These are phyloP conservation scores for Pachyrhynchus sulphureomaculatus DNA, from an alignment of 1,140 invertebrate genomes.

Conservation along the genomic window DNA sequence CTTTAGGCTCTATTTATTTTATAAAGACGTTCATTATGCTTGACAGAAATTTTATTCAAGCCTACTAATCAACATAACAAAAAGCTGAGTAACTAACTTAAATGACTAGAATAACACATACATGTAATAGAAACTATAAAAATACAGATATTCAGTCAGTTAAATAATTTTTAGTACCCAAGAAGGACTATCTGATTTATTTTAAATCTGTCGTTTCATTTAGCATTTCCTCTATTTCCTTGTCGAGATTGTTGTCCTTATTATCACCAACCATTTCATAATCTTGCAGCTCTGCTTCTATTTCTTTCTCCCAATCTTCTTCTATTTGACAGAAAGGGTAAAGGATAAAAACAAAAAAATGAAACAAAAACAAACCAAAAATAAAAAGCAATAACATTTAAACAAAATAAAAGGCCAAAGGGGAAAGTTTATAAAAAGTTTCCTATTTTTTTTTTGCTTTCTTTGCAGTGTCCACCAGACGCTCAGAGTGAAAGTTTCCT, in stretches of 20 bases:
- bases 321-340: conserved; percentile 55
- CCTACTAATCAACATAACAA: too few species aligned
- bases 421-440: not conserved
- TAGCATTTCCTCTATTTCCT: conserved; percentile 48
- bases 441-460: not conserved
- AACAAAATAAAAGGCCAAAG: conserved; percentile 1
- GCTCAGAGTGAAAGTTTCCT: conserved; percentile 49
- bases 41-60: too few species aligned
- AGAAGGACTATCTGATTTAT: conserved; percentile 30
- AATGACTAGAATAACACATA: not conserved
- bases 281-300: conserved; percentile 89
- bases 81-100: too few species aligned
- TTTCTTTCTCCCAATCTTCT: conserved; percentile 91
- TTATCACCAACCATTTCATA: conserved; percentile 76
- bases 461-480: conserved; percentile 39
- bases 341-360: conserved; percentile 42
- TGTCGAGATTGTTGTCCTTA: conserved; percentile 46
- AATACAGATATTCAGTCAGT: conserved; percentile 15
- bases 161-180: not conserved
- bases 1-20: too few species aligned
- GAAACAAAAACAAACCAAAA: conserved; percentile 38
- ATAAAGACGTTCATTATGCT: too few species aligned
- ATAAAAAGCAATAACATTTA: conserved; percentile 16
- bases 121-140: not conserved
- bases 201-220: conserved; percentile 48